These are phyloP conservation scores for Takifugu ocellatus DNA, from an alignment of 2,797 vertebrate species.

Conservation along the genomic window DNA sequence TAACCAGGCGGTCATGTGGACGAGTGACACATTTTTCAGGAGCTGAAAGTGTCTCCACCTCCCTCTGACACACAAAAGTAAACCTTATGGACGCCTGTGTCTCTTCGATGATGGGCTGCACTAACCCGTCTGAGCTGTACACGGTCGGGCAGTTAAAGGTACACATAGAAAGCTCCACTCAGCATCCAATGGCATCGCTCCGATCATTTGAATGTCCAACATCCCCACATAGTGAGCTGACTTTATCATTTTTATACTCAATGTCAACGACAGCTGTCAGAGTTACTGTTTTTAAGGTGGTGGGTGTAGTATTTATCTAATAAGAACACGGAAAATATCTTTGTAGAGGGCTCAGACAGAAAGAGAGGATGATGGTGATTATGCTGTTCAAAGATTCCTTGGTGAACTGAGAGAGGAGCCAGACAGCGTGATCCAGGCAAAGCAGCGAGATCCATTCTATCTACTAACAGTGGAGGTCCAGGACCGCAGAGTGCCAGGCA, in stretches of 20 bases:
- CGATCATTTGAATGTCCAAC: slow-evolving; percentile 36
- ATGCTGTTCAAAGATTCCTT: slow-evolving; percentile 62
- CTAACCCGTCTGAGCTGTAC: slow-evolving; percentile 30
- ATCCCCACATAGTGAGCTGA: slow-evolving; percentile 29
- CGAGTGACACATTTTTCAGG: slow-evolving; percentile 81
- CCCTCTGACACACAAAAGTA: slow-evolving; percentile 43
- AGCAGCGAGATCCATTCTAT: slow-evolving; percentile 72
- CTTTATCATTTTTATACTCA: slow-evolving; percentile 62
- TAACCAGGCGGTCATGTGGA: slow-evolving; percentile 79
- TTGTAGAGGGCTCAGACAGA: slow-evolving; percentile 56
- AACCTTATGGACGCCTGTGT: slow-evolving; percentile 42
- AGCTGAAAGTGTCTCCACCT: slow-evolving; percentile 76
- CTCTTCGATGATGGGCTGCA: slow-evolving; percentile 24
- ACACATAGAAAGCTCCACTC: slow-evolving; percentile 35
- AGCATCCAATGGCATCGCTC: slow-evolving; percentile 26
- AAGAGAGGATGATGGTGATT: slow-evolving; percentile 32
- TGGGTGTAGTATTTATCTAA: slow-evolving; percentile 77
- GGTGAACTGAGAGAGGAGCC: slow-evolving; percentile 61
- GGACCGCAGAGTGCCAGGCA: slow-evolving; percentile 85
- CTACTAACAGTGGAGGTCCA: slow-evolving; percentile 89
- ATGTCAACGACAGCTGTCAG: slow-evolving; percentile 66
- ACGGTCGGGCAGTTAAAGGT: slow-evolving; percentile 46
- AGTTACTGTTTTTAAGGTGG: slow-evolving; percentile 80
- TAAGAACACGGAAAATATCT: slow-evolving; percentile 72
- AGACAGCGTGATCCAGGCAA: slow-evolving; percentile 48